phyloP scores from a whole-genome alignment of 2,797 vertebrate species.

The Dromococcyx pavoninus region DNA sequence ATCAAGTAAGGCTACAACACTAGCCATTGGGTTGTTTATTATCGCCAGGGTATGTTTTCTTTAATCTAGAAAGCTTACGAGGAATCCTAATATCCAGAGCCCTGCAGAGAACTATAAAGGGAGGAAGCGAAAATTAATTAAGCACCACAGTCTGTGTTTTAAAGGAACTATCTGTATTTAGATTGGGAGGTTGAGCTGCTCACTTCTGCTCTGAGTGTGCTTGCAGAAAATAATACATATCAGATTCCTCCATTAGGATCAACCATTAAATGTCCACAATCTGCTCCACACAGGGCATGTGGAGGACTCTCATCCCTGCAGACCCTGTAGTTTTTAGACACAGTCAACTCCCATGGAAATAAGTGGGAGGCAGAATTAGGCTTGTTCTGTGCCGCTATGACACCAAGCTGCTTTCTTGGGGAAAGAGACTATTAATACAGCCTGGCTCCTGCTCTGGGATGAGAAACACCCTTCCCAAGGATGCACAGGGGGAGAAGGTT shows the following conservation, averaged over 20 bases:
- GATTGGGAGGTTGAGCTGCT: neutral
- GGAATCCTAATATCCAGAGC: neutral
- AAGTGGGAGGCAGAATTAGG: accelerated
- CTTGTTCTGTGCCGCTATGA: accelerated
- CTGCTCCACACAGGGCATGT: accelerated
- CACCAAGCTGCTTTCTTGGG: neutral
- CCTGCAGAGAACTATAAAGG: neutral
- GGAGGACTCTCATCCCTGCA: neutral
- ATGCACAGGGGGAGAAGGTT: accelerated
- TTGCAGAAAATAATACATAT: accelerated
- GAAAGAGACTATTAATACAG: accelerated
- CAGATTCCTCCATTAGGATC: too few species aligned
- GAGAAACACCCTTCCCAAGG: neutral
- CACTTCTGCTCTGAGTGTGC: neutral
- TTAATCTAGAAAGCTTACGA: neutral
- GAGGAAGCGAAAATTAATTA: neutral
- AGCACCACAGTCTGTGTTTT: neutral
- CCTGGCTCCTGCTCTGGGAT: accelerated
- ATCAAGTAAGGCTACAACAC: neutral
- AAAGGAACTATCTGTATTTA: neutral
- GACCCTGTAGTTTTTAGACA: accelerated
- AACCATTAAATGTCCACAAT: neutral
- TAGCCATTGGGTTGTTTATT: neutral
- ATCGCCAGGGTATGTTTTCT: neutral
- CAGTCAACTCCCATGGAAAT: neutral